Conservation (phyloP, 23 tunicate species). For the Phallusia fumigata region DNA sequence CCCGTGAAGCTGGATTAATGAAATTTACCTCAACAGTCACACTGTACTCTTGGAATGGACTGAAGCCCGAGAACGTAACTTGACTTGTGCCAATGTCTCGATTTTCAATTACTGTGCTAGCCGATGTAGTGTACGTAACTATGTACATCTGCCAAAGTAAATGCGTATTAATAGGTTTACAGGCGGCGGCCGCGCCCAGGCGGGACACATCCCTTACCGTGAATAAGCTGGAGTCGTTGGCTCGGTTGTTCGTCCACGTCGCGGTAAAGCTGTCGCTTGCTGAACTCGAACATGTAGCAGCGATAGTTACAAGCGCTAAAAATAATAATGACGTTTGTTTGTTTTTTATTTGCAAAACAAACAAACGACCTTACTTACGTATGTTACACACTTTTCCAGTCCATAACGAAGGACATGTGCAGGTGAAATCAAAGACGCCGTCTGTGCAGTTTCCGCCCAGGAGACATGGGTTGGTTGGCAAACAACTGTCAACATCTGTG, state of each 20-base stretch:
- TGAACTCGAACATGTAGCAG: background rate
- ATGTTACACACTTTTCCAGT: slow-evolving; percentile 48
- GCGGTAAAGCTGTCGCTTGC: background rate
- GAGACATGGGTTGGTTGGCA: slow-evolving; percentile 45
- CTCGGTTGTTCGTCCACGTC: slow-evolving; percentile 4
- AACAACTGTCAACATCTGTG: background rate
- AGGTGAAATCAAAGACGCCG: slow-evolving; percentile 41
- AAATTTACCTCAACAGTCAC: slow-evolving; percentile 17
- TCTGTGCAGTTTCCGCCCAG: slow-evolving; percentile 57
- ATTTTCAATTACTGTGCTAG: background rate
- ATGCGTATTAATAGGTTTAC: background rate
- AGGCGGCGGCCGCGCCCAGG: no score
- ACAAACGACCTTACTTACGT: slow-evolving; percentile 33
- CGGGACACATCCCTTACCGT: background rate
- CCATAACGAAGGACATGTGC: slow-evolving; percentile 51
- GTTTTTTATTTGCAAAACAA: background rate
- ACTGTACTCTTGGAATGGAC: slow-evolving; percentile 28
- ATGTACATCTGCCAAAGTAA: background rate
- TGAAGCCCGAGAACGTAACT: slow-evolving; percentile 30
- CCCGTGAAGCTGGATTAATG: background rate
- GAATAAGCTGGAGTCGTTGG: background rate
- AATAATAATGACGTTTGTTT: background rate
- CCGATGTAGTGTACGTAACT: background rate
- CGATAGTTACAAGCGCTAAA: slow-evolving; percentile 5
- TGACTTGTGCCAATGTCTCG: background rate